phyloP scores from a whole-genome alignment of 2,113 vertebrate species.

The Orthochromis malagaraziensis region DNA sequence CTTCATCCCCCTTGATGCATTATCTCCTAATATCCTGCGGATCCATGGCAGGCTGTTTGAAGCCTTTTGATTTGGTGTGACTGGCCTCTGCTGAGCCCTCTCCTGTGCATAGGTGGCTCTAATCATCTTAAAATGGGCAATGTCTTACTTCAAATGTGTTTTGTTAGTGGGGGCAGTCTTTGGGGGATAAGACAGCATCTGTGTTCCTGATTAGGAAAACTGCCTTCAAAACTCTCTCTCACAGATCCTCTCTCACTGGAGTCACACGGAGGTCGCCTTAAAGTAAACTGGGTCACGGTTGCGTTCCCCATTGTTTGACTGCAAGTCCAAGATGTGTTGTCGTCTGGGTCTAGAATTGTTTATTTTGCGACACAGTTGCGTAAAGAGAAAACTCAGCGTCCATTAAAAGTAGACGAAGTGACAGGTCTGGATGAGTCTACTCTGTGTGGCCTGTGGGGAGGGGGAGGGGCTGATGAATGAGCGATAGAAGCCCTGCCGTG shows the following conservation, averaged over 20 bases:
- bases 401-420: slow-evolving; percentile 29
- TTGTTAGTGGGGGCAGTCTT: neutral
- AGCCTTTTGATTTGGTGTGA: slow-evolving; percentile 6
- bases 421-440: neutral
- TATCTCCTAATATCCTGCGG: slow-evolving; percentile 29
- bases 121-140: slow-evolving; percentile 18
- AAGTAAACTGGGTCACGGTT: neutral
- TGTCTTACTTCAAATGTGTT: slow-evolving; percentile 17
- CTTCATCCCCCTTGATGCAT: slow-evolving; percentile 53
- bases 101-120: slow-evolving; percentile 4
- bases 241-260: neutral
- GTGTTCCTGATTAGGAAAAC: neutral
- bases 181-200: neutral
- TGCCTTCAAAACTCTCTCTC: neutral
- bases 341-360: neutral
- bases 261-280: neutral
- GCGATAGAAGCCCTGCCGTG: slow-evolving; percentile 6
- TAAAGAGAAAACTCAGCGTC: neutral
- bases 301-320: neutral
- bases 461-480: neutral
- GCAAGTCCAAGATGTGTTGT: neutral
- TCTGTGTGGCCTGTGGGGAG: neutral
- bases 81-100: neutral
- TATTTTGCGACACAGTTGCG: slow-evolving; percentile 5
- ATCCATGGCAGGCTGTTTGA: slow-evolving; percentile 21